These are phyloP conservation scores for Rhinolophus ferrumequinum DNA, from an alignment of 2,113 vertebrate species.

Conservation along the genomic window DNA sequence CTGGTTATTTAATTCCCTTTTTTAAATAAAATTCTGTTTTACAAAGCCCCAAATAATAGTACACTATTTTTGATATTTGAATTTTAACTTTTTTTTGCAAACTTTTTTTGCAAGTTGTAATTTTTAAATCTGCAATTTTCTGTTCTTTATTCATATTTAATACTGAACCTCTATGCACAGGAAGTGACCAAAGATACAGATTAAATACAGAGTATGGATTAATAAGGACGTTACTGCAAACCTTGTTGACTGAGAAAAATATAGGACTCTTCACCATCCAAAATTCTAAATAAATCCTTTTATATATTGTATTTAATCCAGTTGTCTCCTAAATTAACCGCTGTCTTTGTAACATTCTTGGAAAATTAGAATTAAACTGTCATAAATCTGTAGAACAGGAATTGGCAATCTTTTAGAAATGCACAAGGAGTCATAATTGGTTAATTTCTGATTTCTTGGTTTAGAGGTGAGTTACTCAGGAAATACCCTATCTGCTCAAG, in stretches of 20 bases:
- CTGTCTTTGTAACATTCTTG: slow-evolving; percentile 25
- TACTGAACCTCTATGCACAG: neutral
- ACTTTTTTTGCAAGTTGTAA: slow-evolving; percentile 25
- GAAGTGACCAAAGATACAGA: neutral
- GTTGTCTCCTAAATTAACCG: neutral
- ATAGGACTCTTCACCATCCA: neutral
- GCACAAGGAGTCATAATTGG: neutral
- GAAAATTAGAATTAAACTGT: slow-evolving; percentile 26
- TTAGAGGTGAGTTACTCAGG: neutral
- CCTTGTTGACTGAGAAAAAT: slow-evolving; percentile 5
- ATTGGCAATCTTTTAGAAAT: neutral
- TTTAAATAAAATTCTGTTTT: slow-evolving; percentile 31
- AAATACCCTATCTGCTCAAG: neutral
- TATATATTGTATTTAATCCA: neutral
- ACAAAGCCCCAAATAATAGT: neutral
- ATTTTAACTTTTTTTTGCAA: neutral
- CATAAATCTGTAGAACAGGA: neutral
- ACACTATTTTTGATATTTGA: slow-evolving; percentile 26
- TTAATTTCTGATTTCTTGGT: slow-evolving; percentile 46
- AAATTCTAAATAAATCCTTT: slow-evolving; percentile 25
- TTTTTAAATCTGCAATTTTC: slow-evolving; percentile 34
- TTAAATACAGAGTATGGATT: neutral
- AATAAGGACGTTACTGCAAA: neutral
- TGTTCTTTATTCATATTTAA: slow-evolving; percentile 18
- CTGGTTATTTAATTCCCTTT: neutral